Evolutionary conservation across 2,797 vertebrate species (phyloP).

Genomic region (Tapera naevia): DNA sequence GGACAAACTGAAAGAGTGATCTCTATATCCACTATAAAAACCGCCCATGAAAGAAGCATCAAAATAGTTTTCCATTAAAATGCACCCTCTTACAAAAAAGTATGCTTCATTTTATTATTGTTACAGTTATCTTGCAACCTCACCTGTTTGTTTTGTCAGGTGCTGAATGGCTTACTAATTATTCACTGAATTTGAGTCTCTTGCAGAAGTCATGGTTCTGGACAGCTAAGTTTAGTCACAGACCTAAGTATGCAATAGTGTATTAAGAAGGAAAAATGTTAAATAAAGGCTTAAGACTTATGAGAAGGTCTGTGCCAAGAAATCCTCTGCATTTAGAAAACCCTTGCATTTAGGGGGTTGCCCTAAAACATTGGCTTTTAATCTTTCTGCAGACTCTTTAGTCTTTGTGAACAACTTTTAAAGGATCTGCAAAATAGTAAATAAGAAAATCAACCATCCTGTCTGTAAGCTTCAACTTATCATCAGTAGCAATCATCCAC

Average conservation of each 20-base stretch:
- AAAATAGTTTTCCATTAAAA: neutral
- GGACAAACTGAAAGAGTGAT: neutral
- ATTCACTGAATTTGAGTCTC: neutral
- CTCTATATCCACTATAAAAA: neutral
- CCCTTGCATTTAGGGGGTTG: neutral
- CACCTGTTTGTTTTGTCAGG: neutral
- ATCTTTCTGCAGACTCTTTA: neutral
- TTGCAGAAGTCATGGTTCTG: neutral
- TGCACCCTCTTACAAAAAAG: neutral
- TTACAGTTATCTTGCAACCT: neutral
- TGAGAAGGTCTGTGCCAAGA: neutral
- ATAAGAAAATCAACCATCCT: neutral
- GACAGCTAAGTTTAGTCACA: neutral
- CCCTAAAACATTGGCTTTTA: neutral
- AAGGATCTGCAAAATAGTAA: neutral
- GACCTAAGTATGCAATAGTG: neutral
- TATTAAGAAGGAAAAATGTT: neutral
- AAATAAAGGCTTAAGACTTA: neutral
- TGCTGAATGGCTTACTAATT: neutral
- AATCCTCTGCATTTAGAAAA: accelerated
- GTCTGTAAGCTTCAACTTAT: neutral
- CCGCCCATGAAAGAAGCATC: neutral
- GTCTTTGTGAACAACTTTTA: neutral
- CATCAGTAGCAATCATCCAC: neutral
- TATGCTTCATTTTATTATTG: neutral